Evolutionary conservation across 2,113 vertebrate species (phyloP).

Genomic region (Andinoacara biseriatus): DNA sequence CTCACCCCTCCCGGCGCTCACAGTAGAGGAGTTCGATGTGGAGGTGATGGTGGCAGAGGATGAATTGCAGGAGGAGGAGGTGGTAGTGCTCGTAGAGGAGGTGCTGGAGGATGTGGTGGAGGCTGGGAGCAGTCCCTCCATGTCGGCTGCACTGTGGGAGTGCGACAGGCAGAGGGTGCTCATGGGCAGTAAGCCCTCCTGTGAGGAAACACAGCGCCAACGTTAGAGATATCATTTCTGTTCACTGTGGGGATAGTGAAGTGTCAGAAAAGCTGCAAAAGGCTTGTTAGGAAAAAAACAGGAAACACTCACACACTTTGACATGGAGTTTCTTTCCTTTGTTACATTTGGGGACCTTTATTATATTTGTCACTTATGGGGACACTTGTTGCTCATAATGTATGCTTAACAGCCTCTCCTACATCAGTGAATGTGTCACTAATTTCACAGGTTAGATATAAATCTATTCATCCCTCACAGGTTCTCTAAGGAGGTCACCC

Average conservation of each 20-base stretch:
- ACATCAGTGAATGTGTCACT: neutral
- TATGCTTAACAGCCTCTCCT: neutral
- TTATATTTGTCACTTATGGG: neutral
- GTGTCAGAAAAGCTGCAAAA: neutral
- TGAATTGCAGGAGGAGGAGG: slow-evolving; percentile 73
- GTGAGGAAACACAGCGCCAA: slow-evolving; percentile 24
- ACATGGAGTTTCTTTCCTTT: neutral
- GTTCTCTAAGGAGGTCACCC: neutral
- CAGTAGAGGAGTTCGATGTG: slow-evolving; percentile 56
- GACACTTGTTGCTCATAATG: neutral
- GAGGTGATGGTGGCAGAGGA: slow-evolving; percentile 34
- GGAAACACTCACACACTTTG: neutral
- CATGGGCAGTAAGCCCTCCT: slow-evolving; percentile 94
- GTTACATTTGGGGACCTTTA: neutral
- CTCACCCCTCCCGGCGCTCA: slow-evolving; percentile 86
- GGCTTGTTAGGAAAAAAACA: neutral
- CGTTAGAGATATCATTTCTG: neutral
- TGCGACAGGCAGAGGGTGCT: slow-evolving; percentile 93
- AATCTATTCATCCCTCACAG: neutral
- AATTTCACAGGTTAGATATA: neutral
- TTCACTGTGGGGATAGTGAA: neutral
- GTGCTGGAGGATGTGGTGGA: slow-evolving; percentile 56
- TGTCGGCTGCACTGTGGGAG: slow-evolving; percentile 95
- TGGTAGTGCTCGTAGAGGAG: slow-evolving; percentile 49
- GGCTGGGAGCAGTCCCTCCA: slow-evolving; percentile 91